phyloP scores from a whole-genome alignment of 2,113 vertebrate species.

The Smithornis capensis region DNA sequence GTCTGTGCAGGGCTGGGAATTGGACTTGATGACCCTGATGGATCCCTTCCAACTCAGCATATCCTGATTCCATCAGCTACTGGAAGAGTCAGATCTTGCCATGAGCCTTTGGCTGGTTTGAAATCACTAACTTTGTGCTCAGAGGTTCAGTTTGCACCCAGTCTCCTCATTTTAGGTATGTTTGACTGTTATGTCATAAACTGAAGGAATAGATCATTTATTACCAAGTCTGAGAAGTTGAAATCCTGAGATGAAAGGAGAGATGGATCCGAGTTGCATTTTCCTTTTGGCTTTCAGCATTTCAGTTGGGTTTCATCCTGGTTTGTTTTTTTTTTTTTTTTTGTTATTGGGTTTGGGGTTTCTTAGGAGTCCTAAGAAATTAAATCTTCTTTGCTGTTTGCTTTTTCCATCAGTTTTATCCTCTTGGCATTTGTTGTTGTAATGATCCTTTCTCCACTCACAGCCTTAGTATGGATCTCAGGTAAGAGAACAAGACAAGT shows the following conservation, averaged over 20 bases:
- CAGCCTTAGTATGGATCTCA: background rate
- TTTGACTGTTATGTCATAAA: background rate
- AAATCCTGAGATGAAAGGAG: background rate
- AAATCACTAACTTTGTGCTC: background rate
- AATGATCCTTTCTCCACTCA: background rate
- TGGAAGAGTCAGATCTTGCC: background rate
- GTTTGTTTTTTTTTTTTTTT: background rate
- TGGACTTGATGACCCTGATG: background rate
- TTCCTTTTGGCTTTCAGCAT: background rate
- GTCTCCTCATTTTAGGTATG: background rate
- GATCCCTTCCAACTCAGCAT: background rate
- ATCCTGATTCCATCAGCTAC: background rate
- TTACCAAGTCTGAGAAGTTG: background rate
- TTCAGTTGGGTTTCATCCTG: background rate
- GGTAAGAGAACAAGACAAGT: background rate
- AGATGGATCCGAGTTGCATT: background rate
- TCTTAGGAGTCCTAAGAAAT: background rate
- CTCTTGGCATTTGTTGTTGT: background rate
- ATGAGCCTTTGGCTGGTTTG: background rate
- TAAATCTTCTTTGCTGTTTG: background rate
- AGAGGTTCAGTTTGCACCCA: background rate
- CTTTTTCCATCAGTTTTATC: background rate
- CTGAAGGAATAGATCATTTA: background rate
- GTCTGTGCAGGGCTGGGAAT: background rate
- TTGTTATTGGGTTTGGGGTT: background rate